These are phyloP conservation scores for Oryzias woworae DNA, from an alignment of 2,113 vertebrate species.

Conservation along the genomic window DNA sequence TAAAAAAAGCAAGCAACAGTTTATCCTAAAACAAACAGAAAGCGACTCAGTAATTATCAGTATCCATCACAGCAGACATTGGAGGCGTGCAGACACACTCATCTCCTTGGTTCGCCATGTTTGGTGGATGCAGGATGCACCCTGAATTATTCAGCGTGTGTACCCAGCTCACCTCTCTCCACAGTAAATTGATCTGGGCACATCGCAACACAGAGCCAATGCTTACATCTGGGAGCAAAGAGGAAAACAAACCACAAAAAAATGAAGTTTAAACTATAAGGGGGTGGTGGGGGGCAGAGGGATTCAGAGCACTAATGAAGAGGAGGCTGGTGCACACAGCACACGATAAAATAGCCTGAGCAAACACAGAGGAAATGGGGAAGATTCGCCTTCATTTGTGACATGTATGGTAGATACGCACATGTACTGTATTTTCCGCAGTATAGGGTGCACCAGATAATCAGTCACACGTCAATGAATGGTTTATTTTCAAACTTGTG, in stretches of 20 bases:
- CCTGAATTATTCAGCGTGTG: slow-evolving; percentile 69
- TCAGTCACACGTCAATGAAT: no score
- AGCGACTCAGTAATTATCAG: slow-evolving; percentile 8
- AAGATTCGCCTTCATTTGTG: not conserved
- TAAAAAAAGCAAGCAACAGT: no score
- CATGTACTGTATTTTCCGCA: no score
- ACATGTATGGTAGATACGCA: not conserved
- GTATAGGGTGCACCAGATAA: no score
- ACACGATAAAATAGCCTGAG: not conserved
- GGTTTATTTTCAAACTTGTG: no score
- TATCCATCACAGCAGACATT: slow-evolving; percentile 7
- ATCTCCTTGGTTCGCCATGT: slow-evolving; percentile 16
- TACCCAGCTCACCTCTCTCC: slow-evolving; percentile 35
- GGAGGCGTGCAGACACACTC: not conserved
- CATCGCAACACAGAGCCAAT: slow-evolving; percentile 11
- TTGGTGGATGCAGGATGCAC: slow-evolving; percentile 35
- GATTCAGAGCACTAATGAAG: not conserved
- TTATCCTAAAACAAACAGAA: not conserved
- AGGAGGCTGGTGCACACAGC: not conserved
- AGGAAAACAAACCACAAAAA: slow-evolving; percentile 28
- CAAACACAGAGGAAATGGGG: not conserved
- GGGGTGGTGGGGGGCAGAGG: not conserved
- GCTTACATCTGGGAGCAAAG: slow-evolving; percentile 16
- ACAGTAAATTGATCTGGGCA: slow-evolving; percentile 43
- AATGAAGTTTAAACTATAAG: slow-evolving; percentile 17